A percentile compares a stretch with the other conserved stretches of the same genome.
phyloP scores from a whole-genome alignment of 2,797 vertebrate genomes.

The Octomys mimax region DNA sequence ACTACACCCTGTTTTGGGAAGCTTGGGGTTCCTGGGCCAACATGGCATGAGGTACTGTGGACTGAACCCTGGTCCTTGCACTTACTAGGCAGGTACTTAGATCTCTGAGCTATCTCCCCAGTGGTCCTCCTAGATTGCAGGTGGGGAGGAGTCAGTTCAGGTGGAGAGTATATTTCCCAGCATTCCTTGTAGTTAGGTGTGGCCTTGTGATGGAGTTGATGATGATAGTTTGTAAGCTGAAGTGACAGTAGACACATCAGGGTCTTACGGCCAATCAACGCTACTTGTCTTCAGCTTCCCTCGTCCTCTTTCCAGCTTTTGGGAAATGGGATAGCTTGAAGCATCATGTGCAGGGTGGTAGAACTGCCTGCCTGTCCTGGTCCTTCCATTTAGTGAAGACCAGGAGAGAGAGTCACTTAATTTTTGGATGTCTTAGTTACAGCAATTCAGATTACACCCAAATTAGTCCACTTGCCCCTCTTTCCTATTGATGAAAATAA shows the following conservation, averaged over 20 bases:
- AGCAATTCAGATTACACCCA: neutral
- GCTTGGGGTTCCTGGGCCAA: too few species aligned
- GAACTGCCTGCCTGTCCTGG: neutral
- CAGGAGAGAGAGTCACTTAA: neutral
- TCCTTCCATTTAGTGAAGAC: neutral
- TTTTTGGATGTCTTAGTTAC: slow-evolving; percentile 36
- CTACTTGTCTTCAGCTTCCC: neutral
- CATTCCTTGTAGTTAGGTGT: neutral
- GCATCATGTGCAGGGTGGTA: neutral
- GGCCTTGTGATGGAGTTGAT: slow-evolving; percentile 1
- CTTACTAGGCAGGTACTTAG: too few species aligned
- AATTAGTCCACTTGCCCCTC: neutral
- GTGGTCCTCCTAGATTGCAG: neutral
- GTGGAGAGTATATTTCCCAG: neutral
- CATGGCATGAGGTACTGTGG: too few species aligned
- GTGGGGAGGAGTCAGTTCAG: neutral
- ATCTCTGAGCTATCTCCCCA: too few species aligned
- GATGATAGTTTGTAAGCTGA: neutral
- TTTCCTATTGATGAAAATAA: slow-evolving; percentile 30
- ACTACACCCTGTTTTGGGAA: too few species aligned
- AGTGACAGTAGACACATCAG: neutral
- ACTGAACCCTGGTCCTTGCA: too few species aligned
- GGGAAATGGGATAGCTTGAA: neutral
- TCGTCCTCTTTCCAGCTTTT: neutral
- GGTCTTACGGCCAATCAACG: neutral